Conservation (phyloP, 2,797 vertebrate genomes). For the Danionella dracula region DNA sequence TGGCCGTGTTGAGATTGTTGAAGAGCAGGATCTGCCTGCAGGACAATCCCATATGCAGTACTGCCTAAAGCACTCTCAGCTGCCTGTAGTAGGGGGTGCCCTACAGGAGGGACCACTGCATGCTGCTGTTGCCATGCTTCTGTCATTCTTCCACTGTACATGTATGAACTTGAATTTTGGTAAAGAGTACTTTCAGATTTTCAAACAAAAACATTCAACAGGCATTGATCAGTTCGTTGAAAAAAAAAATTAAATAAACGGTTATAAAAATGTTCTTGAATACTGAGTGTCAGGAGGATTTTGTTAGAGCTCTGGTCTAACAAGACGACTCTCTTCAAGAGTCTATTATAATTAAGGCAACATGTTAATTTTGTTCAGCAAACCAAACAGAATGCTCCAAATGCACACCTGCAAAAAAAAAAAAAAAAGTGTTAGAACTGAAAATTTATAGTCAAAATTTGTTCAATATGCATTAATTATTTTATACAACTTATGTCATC, state of each 20-base stretch:
- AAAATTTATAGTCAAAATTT: too few species aligned
- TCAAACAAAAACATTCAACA: not conserved
- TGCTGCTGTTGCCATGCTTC: slow-evolving; percentile 87
- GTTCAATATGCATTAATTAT: too few species aligned
- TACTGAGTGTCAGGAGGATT: too few species aligned
- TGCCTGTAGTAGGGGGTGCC: slow-evolving; percentile 81
- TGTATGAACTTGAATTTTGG: slow-evolving; percentile 51
- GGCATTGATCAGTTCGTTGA: not conserved
- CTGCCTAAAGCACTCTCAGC: slow-evolving; percentile 85
- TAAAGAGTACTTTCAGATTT: slow-evolving; percentile 5
- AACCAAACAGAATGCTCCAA: not conserved
- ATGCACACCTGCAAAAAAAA: slow-evolving; percentile 12
- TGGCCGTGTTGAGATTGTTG: slow-evolving; percentile 55
- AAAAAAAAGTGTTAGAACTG: not conserved
- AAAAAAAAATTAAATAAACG: not conserved
- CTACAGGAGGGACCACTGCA: slow-evolving; percentile 80
- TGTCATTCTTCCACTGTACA: slow-evolving; percentile 70
- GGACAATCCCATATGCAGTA: slow-evolving; percentile 88
- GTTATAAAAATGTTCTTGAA: not conserved
- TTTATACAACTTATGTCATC: too few species aligned
- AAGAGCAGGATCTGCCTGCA: slow-evolving; percentile 79
- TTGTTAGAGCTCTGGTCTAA: too few species aligned
- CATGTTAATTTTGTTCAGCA: not conserved
- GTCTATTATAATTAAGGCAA: too few species aligned
- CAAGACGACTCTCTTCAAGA: too few species aligned